These are phyloP conservation scores for Cydia amplana DNA, from an alignment of 1,140 invertebrate genomes.

Conservation along the genomic window DNA sequence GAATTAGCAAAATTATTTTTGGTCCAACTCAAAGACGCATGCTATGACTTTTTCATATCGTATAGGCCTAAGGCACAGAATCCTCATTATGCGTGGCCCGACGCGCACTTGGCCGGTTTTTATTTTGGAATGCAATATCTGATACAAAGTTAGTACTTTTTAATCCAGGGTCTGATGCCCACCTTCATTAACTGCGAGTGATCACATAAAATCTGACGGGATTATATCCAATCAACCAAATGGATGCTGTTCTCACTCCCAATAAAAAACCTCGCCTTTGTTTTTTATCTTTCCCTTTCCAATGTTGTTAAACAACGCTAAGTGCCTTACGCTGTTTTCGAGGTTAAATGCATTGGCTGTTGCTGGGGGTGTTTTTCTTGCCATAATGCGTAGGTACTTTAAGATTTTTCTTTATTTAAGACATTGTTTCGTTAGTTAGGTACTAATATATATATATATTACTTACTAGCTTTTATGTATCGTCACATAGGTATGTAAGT, in stretches of 20 bases:
- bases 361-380: not conserved
- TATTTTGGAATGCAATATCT: not conserved
- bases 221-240: constrained; percentile 6
- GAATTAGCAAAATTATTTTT: no score
- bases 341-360: constrained; percentile 24
- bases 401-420: not conserved
- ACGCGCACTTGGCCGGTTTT: no score
- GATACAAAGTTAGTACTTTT: not conserved
- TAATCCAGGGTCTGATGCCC: not conserved
- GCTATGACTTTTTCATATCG: no score
- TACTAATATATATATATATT: no score
- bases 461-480: no score
- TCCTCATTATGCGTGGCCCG: no score
- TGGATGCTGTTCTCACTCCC: constrained; percentile 10
- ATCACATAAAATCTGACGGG: constrained; percentile 18
- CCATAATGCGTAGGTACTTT: not conserved
- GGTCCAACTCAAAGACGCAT: no score
- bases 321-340: constrained; percentile 19
- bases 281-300: constrained; percentile 23
- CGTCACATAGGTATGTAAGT: no score
- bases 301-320: constrained; percentile 21
- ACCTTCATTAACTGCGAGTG: constrained; percentile 14
- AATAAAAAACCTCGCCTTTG: constrained; percentile 14
- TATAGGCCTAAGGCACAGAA: no score
- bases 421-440: not conserved